Evolutionary conservation across 2,113 vertebrate species (phyloP).

Genomic region (Amazona vittata): DNA sequence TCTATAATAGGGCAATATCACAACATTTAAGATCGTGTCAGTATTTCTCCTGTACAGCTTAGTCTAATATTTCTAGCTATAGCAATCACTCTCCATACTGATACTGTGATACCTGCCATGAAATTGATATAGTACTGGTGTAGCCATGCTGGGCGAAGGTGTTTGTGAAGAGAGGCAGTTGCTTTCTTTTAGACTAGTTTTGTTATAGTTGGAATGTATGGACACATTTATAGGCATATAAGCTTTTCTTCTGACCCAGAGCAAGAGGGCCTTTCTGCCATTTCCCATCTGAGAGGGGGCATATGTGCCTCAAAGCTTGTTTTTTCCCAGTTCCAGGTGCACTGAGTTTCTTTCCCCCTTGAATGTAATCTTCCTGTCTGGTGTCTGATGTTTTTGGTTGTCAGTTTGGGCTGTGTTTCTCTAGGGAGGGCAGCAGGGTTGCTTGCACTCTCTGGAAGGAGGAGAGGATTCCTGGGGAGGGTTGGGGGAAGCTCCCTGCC

Average conservation of each 20-base stretch:
- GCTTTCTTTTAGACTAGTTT: neutral
- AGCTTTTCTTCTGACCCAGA: neutral
- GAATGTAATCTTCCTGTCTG: neutral
- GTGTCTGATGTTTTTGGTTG: neutral
- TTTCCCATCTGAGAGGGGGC: neutral
- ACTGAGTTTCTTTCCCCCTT: neutral
- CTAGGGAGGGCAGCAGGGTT: neutral
- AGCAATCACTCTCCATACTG: neutral
- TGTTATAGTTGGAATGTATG: neutral
- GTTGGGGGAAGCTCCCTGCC: neutral
- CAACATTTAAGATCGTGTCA: neutral
- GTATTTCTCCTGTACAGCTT: conserved; percentile 1
- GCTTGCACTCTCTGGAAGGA: neutral
- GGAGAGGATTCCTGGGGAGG: neutral
- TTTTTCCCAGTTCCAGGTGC: neutral
- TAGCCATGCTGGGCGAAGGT: neutral
- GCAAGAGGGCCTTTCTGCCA: neutral
- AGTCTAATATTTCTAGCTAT: neutral
- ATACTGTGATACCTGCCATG: neutral
- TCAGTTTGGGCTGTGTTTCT: neutral
- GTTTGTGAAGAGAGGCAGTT: neutral
- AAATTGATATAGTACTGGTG: neutral
- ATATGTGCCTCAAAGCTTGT: neutral
- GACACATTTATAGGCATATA: rapidly evolving
- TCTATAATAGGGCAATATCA: neutral